Base-by-base conservation (phyloP, 2,113 vertebrate genomes). In the Porphyrio hochstetteri region DNA sequence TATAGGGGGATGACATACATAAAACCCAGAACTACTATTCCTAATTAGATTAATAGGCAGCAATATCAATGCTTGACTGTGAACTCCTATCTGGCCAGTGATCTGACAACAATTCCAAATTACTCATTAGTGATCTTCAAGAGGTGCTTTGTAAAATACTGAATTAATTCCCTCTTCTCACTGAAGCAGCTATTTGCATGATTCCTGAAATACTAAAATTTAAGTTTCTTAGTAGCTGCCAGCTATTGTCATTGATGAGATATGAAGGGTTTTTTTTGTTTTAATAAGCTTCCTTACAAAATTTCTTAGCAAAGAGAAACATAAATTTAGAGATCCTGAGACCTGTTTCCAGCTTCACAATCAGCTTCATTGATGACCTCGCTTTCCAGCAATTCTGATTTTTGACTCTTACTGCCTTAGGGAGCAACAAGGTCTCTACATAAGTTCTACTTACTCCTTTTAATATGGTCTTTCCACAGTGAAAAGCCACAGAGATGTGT, bases 71-170 rank as follows among this genome's bases (percentile, higher is more conserved):
- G 42, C 61, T 72, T 42, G 72, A 77, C 75, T 93, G 86, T 48
- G 91, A 95, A 86, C 61, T 87, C 61, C 1, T 86, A n/a, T 42
- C 81, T 92, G 74, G 72, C 57, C 69, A 88, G 38, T n/a, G 44
- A 93, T 71, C 79, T 95, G 90, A 94, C 77, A 94, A 92, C 86
- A 94, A 91, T 84, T 94, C 52, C 76, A 83, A 94, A 85, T 50
- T 69, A 86, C 55, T 92, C 80, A 89, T 95, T 84, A 96, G 48
- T 33, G 65, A 87, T 81, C 64, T 81, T 90, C 88, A 93, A 81
- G 83, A 85, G 65, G 35, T 82, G n/a, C 55, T 95, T 84, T 92
- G 53, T 78, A 79, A 87, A 92, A 81, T 53, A 16, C 61, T 69
- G 40, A 94, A 59, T 20, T 85, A 76, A 93, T 76, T 96, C 63